Percentiles rank a stretch among this genome's conserved stretches.
phyloP scores from a whole-genome alignment of 2,113 vertebrate species.

The Isichthys henryi region DNA sequence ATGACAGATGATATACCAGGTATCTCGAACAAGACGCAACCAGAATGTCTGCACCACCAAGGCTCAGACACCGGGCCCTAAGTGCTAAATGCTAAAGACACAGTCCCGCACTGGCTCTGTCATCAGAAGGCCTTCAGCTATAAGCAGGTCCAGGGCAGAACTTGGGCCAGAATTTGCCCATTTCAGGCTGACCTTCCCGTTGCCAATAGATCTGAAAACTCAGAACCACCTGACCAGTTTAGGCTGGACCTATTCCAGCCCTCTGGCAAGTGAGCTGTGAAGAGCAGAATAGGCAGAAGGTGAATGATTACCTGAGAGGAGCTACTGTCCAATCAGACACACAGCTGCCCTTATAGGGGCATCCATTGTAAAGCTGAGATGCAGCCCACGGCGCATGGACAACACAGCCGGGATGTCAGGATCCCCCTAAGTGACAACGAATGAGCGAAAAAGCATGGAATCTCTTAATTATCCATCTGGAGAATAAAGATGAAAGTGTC shows the following conservation, averaged over 20 bases:
- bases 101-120: too few species aligned
- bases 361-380: not conserved
- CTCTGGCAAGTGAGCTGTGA: not conserved
- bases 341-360: not conserved
- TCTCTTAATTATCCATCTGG: not conserved
- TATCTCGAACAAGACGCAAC: not conserved
- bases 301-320: not conserved
- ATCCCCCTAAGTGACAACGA: not conserved
- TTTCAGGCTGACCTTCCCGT: not conserved
- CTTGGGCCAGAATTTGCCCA: not conserved
- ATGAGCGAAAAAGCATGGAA: not conserved
- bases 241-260: not conserved
- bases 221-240: not conserved
- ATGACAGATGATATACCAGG: not conserved
- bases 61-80: not conserved
- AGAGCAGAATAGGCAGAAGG: not conserved
- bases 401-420: not conserved
- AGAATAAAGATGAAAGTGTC: conserved; percentile 1
- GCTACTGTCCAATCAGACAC: not conserved
- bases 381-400: not conserved
- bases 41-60: not conserved
- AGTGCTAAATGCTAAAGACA: not conserved
- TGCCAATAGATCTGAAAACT: not conserved
- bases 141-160: too few species aligned
- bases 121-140: too few species aligned